These are phyloP conservation scores for Syngnathus typhle DNA, from an alignment of 2,113 vertebrate species.

Conservation along the genomic window DNA sequence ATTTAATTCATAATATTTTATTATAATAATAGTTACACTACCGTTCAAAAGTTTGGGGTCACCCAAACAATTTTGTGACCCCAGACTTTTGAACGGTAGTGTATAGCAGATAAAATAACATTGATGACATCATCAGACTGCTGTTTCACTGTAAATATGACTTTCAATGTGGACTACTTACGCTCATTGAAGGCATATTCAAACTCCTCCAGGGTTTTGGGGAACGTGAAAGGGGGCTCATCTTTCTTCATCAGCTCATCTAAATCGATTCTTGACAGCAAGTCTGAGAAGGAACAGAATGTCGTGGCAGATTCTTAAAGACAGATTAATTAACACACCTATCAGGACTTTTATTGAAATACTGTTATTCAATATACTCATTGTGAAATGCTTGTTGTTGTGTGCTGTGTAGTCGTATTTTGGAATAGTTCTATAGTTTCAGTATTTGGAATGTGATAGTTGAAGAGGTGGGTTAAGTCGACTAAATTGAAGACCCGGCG, in stretches of 20 bases:
- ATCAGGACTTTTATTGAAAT: no score
- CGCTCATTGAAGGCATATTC: slow-evolving; percentile 96
- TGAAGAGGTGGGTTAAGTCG: neutral
- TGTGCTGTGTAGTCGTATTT: neutral
- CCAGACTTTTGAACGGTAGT: no score
- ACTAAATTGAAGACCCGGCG: neutral
- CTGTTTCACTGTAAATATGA: neutral
- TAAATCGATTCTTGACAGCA: slow-evolving; percentile 93
- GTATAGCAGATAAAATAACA: no score
- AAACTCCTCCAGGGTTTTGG: slow-evolving; percentile 92
- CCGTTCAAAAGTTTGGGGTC: no score
- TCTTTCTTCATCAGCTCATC: slow-evolving; percentile 99
- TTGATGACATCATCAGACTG: neutral
- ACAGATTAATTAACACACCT: neutral
- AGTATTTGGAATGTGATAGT: neutral
- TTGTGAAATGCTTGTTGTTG: neutral
- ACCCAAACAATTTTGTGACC: no score
- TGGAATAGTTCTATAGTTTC: neutral
- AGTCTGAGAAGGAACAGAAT: slow-evolving; percentile 69
- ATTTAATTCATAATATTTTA: no score
- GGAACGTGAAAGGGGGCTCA: slow-evolving; percentile 92
- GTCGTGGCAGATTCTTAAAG: neutral
- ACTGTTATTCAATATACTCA: neutral
- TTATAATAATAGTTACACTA: no score
- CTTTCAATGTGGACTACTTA: slow-evolving; percentile 64